These are phyloP conservation scores for Apodemus agrarius DNA, from an alignment of 2,797 vertebrate species.

Conservation along the genomic window DNA sequence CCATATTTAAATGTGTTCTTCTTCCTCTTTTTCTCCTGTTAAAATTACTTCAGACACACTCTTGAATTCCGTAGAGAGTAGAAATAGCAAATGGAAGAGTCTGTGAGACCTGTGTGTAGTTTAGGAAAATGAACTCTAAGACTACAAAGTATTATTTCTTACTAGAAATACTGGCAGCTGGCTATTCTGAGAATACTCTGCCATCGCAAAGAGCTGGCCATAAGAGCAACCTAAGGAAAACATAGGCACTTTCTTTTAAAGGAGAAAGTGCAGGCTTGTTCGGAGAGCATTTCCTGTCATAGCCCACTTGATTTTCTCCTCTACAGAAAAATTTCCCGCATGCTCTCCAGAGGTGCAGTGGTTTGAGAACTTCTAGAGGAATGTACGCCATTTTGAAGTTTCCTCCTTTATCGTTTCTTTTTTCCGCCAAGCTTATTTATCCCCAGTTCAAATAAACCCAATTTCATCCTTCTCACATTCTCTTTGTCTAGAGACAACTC, in stretches of 20 bases:
- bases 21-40: conserved; percentile 19
- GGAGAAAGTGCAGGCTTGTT: background rate
- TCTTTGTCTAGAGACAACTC: background rate
- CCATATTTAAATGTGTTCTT: background rate
- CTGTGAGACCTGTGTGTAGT: background rate
- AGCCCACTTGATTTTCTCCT: background rate
- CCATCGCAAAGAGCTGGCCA: background rate
- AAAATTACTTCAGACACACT: background rate
- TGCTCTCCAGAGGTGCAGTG: background rate
- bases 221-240: background rate
- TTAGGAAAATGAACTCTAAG: conserved; percentile 4
- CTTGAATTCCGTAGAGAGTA: background rate
- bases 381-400: background rate
- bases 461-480: background rate
- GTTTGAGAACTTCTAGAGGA: background rate
- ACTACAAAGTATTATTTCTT: background rate
- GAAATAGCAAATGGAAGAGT: background rate
- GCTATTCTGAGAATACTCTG: background rate
- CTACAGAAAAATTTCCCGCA: background rate
- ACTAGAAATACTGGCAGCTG: conserved; percentile 3
- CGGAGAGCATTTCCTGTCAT: background rate
- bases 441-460: background rate
- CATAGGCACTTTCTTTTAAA: background rate
- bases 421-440: background rate
- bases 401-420: background rate